Conservation (phyloP, 1,140 invertebrate genomes). For the Papilio glaucus region DNA sequence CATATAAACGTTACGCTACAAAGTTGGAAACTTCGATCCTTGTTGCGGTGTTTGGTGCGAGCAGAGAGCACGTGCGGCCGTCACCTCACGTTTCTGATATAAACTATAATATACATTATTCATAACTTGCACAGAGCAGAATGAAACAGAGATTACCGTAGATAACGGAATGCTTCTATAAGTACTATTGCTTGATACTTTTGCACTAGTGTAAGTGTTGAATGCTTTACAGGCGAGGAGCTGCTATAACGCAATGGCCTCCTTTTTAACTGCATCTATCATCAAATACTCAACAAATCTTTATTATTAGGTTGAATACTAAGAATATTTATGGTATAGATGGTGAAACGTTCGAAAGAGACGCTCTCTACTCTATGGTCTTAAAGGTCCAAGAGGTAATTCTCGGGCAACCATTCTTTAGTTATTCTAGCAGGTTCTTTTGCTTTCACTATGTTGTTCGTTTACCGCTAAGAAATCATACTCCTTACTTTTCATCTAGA, state of each 20-base stretch:
- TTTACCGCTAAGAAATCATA: too few species aligned
- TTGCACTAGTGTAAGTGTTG: neutral
- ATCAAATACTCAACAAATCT: neutral
- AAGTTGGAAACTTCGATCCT: conserved; percentile 14
- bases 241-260: neutral
- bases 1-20: conserved; percentile 11
- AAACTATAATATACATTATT: neutral
- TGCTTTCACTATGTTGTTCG: too few species aligned
- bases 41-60: conserved; percentile 11
- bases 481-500: too few species aligned
- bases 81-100: conserved; percentile 18
- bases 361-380: too few species aligned
- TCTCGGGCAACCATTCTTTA: too few species aligned
- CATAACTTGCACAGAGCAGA: conserved; percentile 11
- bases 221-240: neutral
- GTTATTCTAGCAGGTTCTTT: too few species aligned
- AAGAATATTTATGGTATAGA: too few species aligned
- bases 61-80: conserved; percentile 6
- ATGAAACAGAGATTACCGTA: neutral
- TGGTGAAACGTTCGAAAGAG: too few species aligned
- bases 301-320: too few species aligned
- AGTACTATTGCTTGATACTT: neutral
- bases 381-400: too few species aligned
- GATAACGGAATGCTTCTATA: neutral
- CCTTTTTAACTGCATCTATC: neutral